Percentiles rank a stretch among this genome's conserved stretches.
These are phyloP conservation scores for Celastrina argiolus DNA, from an alignment of 2,888 invertebrate species.

Conservation along the genomic window DNA sequence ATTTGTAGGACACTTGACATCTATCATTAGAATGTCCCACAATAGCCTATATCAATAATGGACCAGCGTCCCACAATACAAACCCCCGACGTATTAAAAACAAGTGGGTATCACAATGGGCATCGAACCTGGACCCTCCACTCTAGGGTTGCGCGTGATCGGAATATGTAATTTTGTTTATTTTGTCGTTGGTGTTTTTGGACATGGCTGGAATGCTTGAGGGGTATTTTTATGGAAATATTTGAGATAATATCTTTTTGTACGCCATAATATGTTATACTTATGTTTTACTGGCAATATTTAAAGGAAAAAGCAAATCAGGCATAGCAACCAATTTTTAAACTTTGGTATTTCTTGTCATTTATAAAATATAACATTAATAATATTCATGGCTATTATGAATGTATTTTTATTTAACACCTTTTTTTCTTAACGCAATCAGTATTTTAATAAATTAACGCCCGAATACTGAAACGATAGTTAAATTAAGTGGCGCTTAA, in stretches of 20 bases:
- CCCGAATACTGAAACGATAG: too few relatives aligned
- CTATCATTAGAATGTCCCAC: constrained; percentile 54
- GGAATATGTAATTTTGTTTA: constrained; percentile 51
- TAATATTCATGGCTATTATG: too few relatives aligned
- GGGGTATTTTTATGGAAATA: not conserved
- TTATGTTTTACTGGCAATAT: not conserved
- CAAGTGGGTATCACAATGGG: constrained; percentile 72
- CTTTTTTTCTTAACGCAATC: too few relatives aligned
- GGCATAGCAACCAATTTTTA: too few relatives aligned
- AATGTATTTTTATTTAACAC: too few relatives aligned
- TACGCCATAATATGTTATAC: not conserved
- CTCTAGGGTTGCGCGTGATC: constrained; percentile 67
- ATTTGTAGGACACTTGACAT: constrained; percentile 48
- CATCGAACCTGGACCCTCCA: constrained; percentile 62
- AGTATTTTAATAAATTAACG: too few relatives aligned
- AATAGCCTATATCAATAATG: constrained; percentile 41
- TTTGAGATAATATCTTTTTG: not conserved
- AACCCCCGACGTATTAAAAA: constrained; percentile 72
- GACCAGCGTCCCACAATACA: constrained; percentile 65
- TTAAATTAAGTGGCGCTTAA: too few relatives aligned
- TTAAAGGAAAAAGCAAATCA: too few relatives aligned
- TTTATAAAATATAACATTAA: too few relatives aligned
- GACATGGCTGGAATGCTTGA: constrained; percentile 30
- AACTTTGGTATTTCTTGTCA: too few relatives aligned
- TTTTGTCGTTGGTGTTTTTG: constrained; percentile 34